Evolutionary conservation across 2,888 invertebrate genomes (phyloP).

Genomic region (Scaptomyza polygonia): DNA sequence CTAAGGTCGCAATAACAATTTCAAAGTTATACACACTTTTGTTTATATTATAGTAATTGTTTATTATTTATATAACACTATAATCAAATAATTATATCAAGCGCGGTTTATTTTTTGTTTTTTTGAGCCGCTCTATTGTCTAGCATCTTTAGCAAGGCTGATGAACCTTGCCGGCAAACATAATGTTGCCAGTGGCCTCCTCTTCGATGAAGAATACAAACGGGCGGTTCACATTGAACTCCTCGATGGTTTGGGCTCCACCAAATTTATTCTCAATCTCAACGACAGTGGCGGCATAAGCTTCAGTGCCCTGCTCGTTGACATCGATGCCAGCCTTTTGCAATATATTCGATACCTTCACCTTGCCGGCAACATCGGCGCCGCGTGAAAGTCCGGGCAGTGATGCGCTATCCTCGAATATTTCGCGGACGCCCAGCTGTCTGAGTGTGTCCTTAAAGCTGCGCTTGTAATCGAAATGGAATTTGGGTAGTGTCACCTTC

Average conservation of each 20-base stretch:
- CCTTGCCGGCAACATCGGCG: conserved; percentile 86
- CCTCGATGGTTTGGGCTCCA: conserved; percentile 85
- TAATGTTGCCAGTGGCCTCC: conserved; percentile 88
- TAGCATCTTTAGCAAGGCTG: conserved; percentile 85
- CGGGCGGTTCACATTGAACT: conserved; percentile 89
- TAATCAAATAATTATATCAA: conserved; percentile 25
- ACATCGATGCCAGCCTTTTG: conserved; percentile 92
- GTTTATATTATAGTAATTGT: conserved; percentile 15
- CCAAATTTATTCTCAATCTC: conserved; percentile 90
- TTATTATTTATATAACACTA: conserved; percentile 29
- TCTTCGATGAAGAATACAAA: conserved; percentile 93
- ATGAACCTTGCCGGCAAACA: conserved; percentile 90
- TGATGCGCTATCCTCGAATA: conserved; percentile 89
- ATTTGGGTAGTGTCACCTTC: conserved; percentile 89
- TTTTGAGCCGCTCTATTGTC: conserved; percentile 29
- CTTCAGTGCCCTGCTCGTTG: conserved; percentile 90
- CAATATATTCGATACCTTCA: conserved; percentile 88
- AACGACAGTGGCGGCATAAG: conserved; percentile 88
- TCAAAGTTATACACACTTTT: background rate
- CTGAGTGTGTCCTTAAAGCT: conserved; percentile 86
- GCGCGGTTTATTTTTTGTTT: conserved; percentile 6
- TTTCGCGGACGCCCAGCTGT: conserved; percentile 89
- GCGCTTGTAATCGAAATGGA: conserved; percentile 89
- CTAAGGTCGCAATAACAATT: background rate
- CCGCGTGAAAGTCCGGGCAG: conserved; percentile 89